These are phyloP conservation scores for Tapirus indicus DNA, from an alignment of 2,797 vertebrate genomes.

Conservation along the genomic window DNA sequence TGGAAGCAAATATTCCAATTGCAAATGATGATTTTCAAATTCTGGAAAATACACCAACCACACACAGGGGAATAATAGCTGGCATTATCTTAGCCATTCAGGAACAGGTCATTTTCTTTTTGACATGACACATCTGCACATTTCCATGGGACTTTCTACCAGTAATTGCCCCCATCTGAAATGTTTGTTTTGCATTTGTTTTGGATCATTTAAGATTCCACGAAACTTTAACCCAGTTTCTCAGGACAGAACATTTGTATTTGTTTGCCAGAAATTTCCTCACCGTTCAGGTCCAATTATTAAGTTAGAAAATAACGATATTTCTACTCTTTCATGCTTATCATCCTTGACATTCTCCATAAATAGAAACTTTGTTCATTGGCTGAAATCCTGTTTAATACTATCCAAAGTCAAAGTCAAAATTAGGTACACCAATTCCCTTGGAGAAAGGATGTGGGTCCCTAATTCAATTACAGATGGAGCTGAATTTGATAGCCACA, in stretches of 20 bases:
- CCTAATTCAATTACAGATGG: slow-evolving; percentile 64
- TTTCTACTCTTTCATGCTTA: slow-evolving; percentile 42
- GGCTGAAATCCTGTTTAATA: slow-evolving; percentile 43
- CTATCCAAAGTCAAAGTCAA: slow-evolving; percentile 55
- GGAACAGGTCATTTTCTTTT: neutral
- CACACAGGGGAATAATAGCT: neutral
- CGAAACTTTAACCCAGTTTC: slow-evolving; percentile 13
- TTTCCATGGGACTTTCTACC: neutral
- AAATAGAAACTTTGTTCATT: slow-evolving; percentile 60
- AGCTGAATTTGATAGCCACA: slow-evolving; percentile 65
- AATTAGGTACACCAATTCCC: neutral
- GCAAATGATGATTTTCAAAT: neutral
- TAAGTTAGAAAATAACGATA: slow-evolving; percentile 65
- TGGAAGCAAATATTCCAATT: neutral
- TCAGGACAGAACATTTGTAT: slow-evolving; percentile 54
- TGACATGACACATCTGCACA: neutral
- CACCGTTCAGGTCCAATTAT: slow-evolving; percentile 56
- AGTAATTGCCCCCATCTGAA: neutral
- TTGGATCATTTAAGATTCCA: slow-evolving; percentile 43
- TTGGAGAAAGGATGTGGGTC: slow-evolving; percentile 53
- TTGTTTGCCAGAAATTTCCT: slow-evolving; percentile 59
- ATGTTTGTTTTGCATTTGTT: slow-evolving; percentile 47
- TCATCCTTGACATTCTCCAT: slow-evolving; percentile 68
- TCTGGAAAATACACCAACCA: neutral
- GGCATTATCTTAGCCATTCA: neutral